Evolutionary conservation across 2,888 invertebrate species (phyloP).

Genomic region (Lycia hirtaria): DNA sequence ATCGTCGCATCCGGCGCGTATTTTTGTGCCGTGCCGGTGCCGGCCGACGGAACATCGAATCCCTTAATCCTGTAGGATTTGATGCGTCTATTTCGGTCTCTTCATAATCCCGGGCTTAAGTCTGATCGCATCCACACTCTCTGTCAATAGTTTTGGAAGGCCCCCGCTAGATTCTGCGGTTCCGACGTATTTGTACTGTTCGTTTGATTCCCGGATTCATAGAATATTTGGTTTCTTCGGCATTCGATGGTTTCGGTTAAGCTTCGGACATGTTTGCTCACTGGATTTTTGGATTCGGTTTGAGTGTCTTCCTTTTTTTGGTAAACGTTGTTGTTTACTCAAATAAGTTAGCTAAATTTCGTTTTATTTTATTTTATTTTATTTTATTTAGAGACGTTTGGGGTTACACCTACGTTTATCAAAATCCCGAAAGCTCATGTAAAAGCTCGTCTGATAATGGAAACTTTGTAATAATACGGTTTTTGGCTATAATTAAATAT

Average conservation of each 20-base stretch:
- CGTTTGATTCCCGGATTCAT: conserved; percentile 70
- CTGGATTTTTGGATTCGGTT: conserved; percentile 53
- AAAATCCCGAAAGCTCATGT: no score
- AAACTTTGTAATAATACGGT: no score
- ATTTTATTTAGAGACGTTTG: no score
- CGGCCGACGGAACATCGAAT: conserved; percentile 82
- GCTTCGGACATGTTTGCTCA: conserved; percentile 65
- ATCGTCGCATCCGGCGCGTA: conserved; percentile 84
- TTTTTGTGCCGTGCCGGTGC: conserved; percentile 79
- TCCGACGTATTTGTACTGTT: conserved; percentile 71
- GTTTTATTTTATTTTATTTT: no score
- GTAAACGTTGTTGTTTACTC: conserved; percentile 28
- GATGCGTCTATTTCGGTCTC: conserved; percentile 85
- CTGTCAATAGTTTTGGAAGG: conserved; percentile 85
- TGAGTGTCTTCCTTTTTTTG: conserved; percentile 33
- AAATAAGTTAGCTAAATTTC: conserved; percentile 21
- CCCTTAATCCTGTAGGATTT: conserved; percentile 83
- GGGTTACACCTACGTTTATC: no score
- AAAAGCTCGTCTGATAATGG: no score
- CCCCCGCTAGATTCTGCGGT: conserved; percentile 82
- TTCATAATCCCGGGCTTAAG: conserved; percentile 84
- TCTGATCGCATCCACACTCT: conserved; percentile 85
- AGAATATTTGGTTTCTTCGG: conserved; percentile 79
- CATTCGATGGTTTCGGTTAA: conserved; percentile 63
- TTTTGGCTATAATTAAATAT: no score